A percentile compares a stretch with the other conserved stretches of the same genome.
Conservation (phyloP, 2,888 invertebrate species). For the Crepidodera aurea region DNA sequence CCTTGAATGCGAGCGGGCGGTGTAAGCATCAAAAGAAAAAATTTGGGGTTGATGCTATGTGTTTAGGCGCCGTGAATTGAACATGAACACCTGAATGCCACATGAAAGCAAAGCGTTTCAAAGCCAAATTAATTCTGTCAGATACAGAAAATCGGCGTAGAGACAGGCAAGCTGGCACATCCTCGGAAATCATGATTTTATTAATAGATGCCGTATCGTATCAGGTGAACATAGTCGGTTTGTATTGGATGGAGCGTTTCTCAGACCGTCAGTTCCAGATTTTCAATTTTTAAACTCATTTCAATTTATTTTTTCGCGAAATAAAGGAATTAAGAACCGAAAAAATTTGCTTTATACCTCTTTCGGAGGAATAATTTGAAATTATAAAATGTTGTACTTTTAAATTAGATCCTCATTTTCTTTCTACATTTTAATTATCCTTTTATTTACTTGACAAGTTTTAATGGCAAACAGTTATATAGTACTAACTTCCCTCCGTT, state of each 20-base stretch:
- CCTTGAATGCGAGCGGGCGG: constrained; percentile 15
- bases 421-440: too few species aligned
- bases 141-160: constrained; percentile 44
- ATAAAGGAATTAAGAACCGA: background rate
- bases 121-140: constrained; percentile 56
- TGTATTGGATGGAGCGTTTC: constrained; percentile 47
- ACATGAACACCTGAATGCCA: constrained; percentile 47
- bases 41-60: constrained; percentile 25
- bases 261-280: constrained; percentile 51
- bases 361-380: background rate
- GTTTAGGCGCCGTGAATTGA: constrained; percentile 38
- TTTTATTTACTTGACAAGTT: too few species aligned
- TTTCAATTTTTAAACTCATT: constrained; percentile 52
- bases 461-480: too few species aligned
- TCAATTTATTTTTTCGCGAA: constrained; percentile 38
- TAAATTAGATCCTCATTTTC: background rate
- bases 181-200: constrained; percentile 52
- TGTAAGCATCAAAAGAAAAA: constrained; percentile 30
- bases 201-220: constrained; percentile 53
- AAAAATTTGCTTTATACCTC: background rate
- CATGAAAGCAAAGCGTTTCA: constrained; percentile 49
- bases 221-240: constrained; percentile 49
- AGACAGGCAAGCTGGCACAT: constrained; percentile 35
- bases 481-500: too few species aligned
- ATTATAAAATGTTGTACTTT: background rate